Percentiles rank a stretch among this genome's conserved stretches.
Conservation (phyloP, 2,113 vertebrate genomes). For the Pomatostomus ruficeps region DNA sequence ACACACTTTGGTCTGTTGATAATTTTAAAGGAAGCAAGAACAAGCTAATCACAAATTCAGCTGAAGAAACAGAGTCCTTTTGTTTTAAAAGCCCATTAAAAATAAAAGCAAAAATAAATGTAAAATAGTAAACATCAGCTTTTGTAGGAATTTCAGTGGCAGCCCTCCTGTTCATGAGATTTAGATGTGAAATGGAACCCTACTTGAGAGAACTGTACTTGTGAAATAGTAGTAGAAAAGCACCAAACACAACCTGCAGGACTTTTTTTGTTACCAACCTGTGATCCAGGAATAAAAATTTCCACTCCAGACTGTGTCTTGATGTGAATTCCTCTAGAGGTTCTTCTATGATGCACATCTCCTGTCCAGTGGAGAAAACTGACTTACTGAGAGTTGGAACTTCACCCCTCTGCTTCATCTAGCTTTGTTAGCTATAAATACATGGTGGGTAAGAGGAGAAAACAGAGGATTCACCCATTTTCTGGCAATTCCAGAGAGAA, state of each 20-base stretch:
- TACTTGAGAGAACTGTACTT: not conserved
- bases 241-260: not conserved
- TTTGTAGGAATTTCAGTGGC: not conserved
- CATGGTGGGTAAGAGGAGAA: not conserved
- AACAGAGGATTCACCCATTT: not conserved
- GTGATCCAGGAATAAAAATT: constrained; percentile 84
- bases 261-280: constrained; percentile 72
- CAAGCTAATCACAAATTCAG: not conserved
- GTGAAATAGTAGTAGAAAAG: not conserved
- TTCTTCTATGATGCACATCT: constrained; percentile 80
- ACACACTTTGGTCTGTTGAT: not conserved
- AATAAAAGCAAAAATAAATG: not conserved
- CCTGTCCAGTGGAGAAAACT: constrained; percentile 63
- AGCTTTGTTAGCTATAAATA: constrained; percentile 8
- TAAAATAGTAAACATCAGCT: not conserved
- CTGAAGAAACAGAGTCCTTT: not conserved
- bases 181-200: not conserved
- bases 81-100: not conserved
- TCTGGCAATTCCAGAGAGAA: not conserved
- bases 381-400: not conserved
- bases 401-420: not conserved
- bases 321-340: constrained; percentile 82
- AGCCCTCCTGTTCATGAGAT: not conserved
- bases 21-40: not conserved
- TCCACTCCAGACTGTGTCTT: constrained; percentile 84